Percentiles rank a stretch among this genome's conserved stretches.
Conservation (phyloP, 2,113 vertebrate species). For the Labeo rohita region DNA sequence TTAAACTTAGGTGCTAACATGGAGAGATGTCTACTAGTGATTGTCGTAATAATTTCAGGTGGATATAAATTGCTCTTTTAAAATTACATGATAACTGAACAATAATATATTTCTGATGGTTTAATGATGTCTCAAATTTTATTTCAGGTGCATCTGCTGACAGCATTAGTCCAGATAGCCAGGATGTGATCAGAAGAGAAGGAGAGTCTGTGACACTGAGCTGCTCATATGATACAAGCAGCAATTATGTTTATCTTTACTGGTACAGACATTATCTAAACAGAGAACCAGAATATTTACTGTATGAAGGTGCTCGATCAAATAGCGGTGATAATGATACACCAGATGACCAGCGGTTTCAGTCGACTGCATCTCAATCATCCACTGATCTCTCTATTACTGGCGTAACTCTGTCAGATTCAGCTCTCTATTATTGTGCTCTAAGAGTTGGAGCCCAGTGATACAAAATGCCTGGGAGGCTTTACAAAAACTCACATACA, state of each 20-base stretch:
- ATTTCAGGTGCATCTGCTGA: conserved; percentile 24
- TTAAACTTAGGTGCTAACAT: neutral
- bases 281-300: neutral
- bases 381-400: neutral
- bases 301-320: neutral
- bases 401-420: no score
- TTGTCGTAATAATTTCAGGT: neutral
- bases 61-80: neutral
- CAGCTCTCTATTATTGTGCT: no score
- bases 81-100: neutral
- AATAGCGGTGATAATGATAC: fast-evolving
- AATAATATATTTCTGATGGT: neutral
- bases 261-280: no score
- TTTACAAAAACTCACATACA: no score
- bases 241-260: neutral
- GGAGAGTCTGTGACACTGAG: conserved; percentile 34
- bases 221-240: neutral
- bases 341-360: neutral
- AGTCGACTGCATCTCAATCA: neutral
- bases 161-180: neutral
- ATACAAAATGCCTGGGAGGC: no score
- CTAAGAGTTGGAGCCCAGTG: no score
- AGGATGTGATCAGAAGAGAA: neutral
- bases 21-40: neutral
- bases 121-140: neutral